Evolutionary conservation across 2,113 vertebrate species (phyloP).

Genomic region (Elephas maximus): DNA sequence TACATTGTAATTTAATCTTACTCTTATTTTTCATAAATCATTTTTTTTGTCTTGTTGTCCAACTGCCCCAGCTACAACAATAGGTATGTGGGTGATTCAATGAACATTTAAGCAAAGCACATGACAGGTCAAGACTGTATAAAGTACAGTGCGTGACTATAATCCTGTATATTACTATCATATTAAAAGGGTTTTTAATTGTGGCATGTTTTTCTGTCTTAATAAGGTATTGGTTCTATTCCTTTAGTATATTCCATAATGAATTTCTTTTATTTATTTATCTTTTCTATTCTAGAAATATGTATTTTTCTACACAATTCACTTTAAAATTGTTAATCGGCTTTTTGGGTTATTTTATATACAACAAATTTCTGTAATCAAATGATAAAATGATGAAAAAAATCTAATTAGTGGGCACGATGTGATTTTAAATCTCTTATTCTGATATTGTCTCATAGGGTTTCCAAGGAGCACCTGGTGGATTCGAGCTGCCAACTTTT

Average conservation of each 20-base stretch:
- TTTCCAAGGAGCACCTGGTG: too few relatives aligned
- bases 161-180: not conserved
- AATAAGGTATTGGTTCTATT: slow-evolving; percentile 3
- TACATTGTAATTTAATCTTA: not conserved
- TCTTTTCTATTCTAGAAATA: not conserved
- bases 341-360: not conserved
- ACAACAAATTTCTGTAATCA: not conserved
- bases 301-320: slow-evolving; percentile 2
- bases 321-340: slow-evolving; percentile 6
- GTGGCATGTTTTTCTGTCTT: not conserved
- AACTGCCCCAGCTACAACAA: not conserved
- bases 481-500: too few relatives aligned
- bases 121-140: not conserved
- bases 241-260: not conserved
- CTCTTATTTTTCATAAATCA: slow-evolving; percentile 4
- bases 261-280: not conserved
- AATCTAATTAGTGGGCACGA: not conserved
- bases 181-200: not conserved
- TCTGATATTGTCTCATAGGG: not conserved
- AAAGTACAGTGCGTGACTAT: not conserved
- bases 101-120: not conserved
- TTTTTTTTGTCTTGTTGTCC: not conserved
- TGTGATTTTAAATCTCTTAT: not conserved
- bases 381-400: not conserved
- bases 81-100: not conserved